Evolutionary conservation across 2,797 vertebrate genomes (phyloP).

Genomic region (Steatocranus sp.): DNA sequence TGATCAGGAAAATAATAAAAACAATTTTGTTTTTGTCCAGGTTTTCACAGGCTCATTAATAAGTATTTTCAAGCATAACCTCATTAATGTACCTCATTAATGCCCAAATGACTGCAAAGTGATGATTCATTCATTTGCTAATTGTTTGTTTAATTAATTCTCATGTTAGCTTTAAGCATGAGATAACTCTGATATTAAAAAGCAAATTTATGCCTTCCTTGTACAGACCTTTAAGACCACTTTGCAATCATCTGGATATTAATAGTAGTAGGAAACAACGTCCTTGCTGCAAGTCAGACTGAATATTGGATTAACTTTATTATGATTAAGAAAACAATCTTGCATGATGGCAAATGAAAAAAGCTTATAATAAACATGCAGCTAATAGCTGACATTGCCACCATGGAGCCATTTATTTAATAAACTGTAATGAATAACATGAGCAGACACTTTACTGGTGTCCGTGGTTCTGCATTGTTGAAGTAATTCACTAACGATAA

Average conservation of each 20-base stretch:
- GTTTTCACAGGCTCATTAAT: background rate
- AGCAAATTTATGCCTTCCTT: background rate
- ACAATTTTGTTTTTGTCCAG: background rate
- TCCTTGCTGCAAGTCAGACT: background rate
- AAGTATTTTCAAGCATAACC: background rate
- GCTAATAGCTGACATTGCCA: background rate
- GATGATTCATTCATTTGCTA: background rate
- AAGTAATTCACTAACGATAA: background rate
- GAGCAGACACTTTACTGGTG: background rate
- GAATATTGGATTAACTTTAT: background rate
- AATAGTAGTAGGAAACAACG: background rate
- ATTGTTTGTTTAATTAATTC: background rate
- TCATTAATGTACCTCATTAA: background rate
- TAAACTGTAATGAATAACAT: slow-evolving; percentile 26
- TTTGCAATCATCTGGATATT: background rate
- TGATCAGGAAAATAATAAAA: background rate
- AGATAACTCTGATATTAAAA: background rate
- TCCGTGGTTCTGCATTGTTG: slow-evolving; percentile 8
- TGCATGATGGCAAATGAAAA: background rate
- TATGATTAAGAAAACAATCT: background rate
- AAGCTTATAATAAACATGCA: background rate
- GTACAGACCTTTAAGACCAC: background rate
- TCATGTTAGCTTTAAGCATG: background rate
- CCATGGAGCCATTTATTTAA: slow-evolving; percentile 29
- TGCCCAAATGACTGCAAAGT: background rate